phyloP scores from a whole-genome alignment of 2,888 invertebrate species.

The Drosophila pseudotakahashii region DNA sequence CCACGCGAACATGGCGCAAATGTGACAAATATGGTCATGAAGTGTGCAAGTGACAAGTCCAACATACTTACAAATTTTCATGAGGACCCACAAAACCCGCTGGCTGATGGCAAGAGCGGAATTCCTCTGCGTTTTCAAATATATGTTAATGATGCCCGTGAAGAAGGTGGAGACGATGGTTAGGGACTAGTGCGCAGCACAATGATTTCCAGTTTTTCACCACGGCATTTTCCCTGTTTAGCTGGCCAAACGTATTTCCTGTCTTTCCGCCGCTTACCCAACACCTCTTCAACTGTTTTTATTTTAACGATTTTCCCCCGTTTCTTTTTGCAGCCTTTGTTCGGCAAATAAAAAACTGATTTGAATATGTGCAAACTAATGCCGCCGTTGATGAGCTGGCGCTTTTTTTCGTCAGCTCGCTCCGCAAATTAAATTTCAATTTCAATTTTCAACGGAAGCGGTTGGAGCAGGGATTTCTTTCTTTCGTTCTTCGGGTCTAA shows the following conservation, averaged over 20 bases:
- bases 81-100: constrained; percentile 59
- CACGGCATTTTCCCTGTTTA: constrained; percentile 39
- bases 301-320: constrained; percentile 63
- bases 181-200: constrained; percentile 25
- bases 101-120: constrained; percentile 12
- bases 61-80: constrained; percentile 79
- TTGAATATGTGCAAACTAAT: constrained; percentile 75
- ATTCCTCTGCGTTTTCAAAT: constrained; percentile 77
- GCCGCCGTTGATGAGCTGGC: constrained; percentile 59
- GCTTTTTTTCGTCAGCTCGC: constrained; percentile 27
- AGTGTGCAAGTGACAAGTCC: constrained; percentile 81
- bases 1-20: constrained; percentile 73
- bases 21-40: constrained; percentile 81
- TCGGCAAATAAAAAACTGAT: constrained; percentile 53
- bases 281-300: constrained; percentile 66
- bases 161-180: constrained; percentile 10
- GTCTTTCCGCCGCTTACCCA: constrained; percentile 54
- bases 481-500: constrained; percentile 31
- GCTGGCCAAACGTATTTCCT: constrained; percentile 74
- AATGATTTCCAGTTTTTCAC: constrained; percentile 65
- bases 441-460: constrained; percentile 62
- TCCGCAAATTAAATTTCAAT: constrained; percentile 65
- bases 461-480: constrained; percentile 36
- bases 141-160: constrained; percentile 73
- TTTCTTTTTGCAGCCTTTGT: constrained; percentile 32